Evolutionary conservation across 1,140 invertebrate species (phyloP).

Genomic region (Semibalanus balanoides): DNA sequence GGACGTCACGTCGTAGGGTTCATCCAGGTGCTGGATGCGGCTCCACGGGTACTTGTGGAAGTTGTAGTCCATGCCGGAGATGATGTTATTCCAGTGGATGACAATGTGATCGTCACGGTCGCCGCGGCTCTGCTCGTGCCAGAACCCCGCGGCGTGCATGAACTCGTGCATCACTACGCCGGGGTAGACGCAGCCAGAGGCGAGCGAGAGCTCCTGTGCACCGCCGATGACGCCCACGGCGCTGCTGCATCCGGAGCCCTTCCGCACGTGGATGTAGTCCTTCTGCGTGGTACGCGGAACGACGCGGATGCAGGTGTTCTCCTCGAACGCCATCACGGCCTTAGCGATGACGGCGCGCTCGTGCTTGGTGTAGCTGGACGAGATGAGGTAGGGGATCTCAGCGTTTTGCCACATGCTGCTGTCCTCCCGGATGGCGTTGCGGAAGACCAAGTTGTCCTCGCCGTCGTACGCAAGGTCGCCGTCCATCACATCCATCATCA

Average conservation of each 20-base stretch:
- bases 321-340: slow-evolving; percentile 23
- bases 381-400: slow-evolving; percentile 31
- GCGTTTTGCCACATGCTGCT: slow-evolving; percentile 26
- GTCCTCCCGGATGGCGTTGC: slow-evolving; percentile 22
- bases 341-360: slow-evolving; percentile 20
- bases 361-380: slow-evolving; percentile 24
- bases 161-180: slow-evolving; percentile 61
- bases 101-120: slow-evolving; percentile 46
- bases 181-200: slow-evolving; percentile 52
- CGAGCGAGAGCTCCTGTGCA: slow-evolving; percentile 32
- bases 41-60: slow-evolving; percentile 32
- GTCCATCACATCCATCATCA: slow-evolving; percentile 6
- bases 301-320: slow-evolving; percentile 25
- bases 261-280: slow-evolving; percentile 22
- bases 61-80: slow-evolving; percentile 31
- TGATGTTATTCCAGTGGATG: slow-evolving; percentile 18
- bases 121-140: slow-evolving; percentile 68
- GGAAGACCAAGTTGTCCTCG: not conserved
- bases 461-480: slow-evolving; percentile 2
- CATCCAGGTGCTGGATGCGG: slow-evolving; percentile 30
- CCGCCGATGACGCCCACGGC: slow-evolving; percentile 26
- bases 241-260: slow-evolving; percentile 5
- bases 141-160: slow-evolving; percentile 56
- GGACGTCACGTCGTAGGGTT: slow-evolving; percentile 38
- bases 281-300: slow-evolving; percentile 20